Base-by-base conservation (phyloP, 2,113 vertebrate species). In the Menidia beryllina region DNA sequence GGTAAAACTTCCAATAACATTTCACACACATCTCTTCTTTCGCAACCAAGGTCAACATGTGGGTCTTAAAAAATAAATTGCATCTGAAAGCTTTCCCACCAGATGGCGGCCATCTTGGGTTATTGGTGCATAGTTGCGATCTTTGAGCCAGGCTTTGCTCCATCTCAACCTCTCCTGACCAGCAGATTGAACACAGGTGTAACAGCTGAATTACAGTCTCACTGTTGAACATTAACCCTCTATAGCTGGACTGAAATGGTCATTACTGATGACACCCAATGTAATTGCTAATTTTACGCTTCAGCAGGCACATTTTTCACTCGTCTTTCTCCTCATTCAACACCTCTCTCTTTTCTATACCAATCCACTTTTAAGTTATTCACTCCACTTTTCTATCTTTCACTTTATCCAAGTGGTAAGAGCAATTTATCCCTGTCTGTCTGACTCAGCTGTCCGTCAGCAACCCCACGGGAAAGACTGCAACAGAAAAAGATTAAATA, bases 241-340 rank as follows among this genome's bases (percentile, higher is more conserved):
- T 94, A 95, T 94, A 96, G 96, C 94, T 95, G 94, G 90, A 90
- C 94, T 96, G 95, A 96, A 97, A 96, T 94, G 95, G 94, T 96
- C 97, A 98, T 97, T 97, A 97, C 96, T 93, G 95, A 97, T 96
- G 95, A 95, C 96, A 97, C 75, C 5, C 93, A 95, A 94, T 93
- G 95, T 96, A 97, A 99, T 97, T 97, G 95, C 93, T 97, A 96
- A 98, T 98, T 98, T 98, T 97, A 95, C 95, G 93, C 95, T 93
- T 93, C 92, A 92, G 91, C 90, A 88, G 90, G 86, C 96, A 94
- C 95, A 96, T 97, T 97, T 97, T 97, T 90, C 86, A 86, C 82
- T 88, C 85, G 75, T 91, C 85, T 87, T 67, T 86, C 83, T 85
- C 67, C 70, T 85, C 74, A 72, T 83, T 91, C 89, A 82, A 38